phyloP scores from a whole-genome alignment of 2,888 invertebrate genomes.

The Mechanitis messenoides region DNA sequence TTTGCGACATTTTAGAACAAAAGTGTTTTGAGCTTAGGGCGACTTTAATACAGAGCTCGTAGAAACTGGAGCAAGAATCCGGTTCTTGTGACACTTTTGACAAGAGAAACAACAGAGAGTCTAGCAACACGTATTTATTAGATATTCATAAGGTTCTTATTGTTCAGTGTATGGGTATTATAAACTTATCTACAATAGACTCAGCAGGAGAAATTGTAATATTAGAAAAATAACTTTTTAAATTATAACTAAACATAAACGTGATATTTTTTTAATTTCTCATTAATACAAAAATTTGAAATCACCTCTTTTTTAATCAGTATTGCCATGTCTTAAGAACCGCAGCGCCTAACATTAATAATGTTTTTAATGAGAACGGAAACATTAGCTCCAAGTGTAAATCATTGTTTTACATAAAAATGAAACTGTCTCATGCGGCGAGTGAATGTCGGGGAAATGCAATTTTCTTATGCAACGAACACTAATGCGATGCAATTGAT shows the following conservation, averaged over 20 bases:
- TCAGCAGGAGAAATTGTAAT: too few species aligned
- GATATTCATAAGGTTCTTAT: not conserved
- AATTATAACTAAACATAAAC: too few species aligned
- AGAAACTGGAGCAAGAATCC: slow-evolving; percentile 52
- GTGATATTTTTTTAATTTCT: too few species aligned
- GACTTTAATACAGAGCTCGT: not conserved
- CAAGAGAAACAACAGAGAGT: slow-evolving; percentile 38
- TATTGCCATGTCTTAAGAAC: not conserved
- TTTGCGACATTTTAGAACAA: too few species aligned
- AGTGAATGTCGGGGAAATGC: slow-evolving; percentile 57
- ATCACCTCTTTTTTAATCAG: too few species aligned
- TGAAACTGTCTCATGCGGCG: slow-evolving; percentile 29
- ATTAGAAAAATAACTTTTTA: too few species aligned
- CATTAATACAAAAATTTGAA: too few species aligned
- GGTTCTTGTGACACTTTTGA: slow-evolving; percentile 46
- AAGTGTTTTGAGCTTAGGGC: not conserved
- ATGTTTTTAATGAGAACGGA: not conserved
- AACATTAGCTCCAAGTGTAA: not conserved
- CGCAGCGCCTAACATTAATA: not conserved
- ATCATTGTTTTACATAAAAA: slow-evolving; percentile 22
- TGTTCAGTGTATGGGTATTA: not conserved
- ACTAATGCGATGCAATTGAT: slow-evolving; percentile 63
- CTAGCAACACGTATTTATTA: not conserved
- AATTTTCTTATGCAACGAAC: slow-evolving; percentile 72
- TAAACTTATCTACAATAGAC: too few species aligned